Evolutionary conservation across 2,113 vertebrate species (phyloP).

Genomic region (Notiomystis cincta): DNA sequence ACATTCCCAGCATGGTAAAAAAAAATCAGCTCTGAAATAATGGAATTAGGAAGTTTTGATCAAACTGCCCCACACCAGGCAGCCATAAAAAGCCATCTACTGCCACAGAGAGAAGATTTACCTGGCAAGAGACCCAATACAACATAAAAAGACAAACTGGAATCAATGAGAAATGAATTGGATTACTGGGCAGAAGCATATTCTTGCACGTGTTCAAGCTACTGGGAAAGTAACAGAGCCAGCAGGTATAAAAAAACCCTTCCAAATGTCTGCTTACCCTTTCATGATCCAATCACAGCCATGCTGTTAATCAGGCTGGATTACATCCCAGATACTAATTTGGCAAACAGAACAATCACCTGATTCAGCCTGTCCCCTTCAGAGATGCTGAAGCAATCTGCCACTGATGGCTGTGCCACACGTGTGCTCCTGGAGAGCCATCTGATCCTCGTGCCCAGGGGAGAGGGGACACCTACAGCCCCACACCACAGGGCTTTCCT

Average conservation of each 20-base stretch:
- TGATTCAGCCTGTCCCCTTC: neutral
- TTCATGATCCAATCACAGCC: conserved; percentile 3
- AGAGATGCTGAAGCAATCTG: neutral
- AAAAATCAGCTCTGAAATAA: neutral
- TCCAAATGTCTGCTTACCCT: conserved; percentile 27
- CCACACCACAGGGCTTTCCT: neutral
- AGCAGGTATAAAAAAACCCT: neutral
- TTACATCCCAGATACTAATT: conserved; percentile 39
- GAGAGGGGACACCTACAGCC: rapidly evolving
- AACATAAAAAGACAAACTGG: neutral
- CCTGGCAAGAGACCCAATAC: neutral
- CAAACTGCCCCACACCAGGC: neutral
- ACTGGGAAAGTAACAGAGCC: neutral
- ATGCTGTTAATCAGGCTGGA: conserved; percentile 11
- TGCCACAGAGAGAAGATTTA: neutral
- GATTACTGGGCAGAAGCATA: conserved; percentile 4
- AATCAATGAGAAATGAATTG: conserved; percentile 5
- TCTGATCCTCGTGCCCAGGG: neutral
- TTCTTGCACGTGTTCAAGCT: neutral
- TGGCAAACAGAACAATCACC: neutral
- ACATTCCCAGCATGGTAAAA: no score
- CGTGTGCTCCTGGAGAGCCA: neutral
- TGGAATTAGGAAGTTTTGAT: neutral
- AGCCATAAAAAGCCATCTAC: neutral
- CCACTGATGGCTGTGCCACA: neutral